Base-by-base conservation (phyloP, 2,888 invertebrate genomes). In the Thereva unica region DNA sequence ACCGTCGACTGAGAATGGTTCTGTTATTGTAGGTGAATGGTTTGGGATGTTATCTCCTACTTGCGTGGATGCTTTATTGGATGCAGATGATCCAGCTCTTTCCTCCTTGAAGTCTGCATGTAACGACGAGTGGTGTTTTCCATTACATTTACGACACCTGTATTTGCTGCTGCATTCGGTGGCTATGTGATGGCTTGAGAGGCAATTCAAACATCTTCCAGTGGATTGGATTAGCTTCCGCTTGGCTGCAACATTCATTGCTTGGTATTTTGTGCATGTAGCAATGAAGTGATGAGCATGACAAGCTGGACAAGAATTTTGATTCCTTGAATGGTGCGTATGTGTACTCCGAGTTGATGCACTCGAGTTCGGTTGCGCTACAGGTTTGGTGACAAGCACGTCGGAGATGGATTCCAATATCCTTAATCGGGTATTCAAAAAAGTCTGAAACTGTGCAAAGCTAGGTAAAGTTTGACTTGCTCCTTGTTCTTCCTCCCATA, bases 401-500 rank as follows among this genome's bases (percentile, higher is more conserved):
- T 38, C 40, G 6, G 55, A 0, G 8, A 40, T 55, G 0, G 55
- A 40, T 9, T 40, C 55, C 3, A 55, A 55, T 41, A n/a, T 37
- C 23, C 37, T 53, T 35, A 53, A 8, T 23, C 53, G 53, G 10
- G 5, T 53, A 8, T 53, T 53, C 41, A 55, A 34, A 40, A 55
- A 55, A 5, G 4, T 12, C 0, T 41, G n/a, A 7, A 55, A 55
- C 7, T 10, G 41, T 5, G 7, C 7, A 2, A 41, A 38, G 1
- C 10, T 55, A 12, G 55, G 41, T 12, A 55, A 12, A 2, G 40
- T 41, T 41, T 41, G 41, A 3, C 41, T 7, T 41, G 55, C 9
- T 41, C 55, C 55, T 23, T 12, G 41, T 41, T 55, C 55, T 38
- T 55, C 55, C 35, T 55, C 37, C 53, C 52, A 53, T n/a, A 53